Base-by-base conservation (phyloP, 2,888 invertebrate genomes). In the Trichogramma dendrolimi region DNA sequence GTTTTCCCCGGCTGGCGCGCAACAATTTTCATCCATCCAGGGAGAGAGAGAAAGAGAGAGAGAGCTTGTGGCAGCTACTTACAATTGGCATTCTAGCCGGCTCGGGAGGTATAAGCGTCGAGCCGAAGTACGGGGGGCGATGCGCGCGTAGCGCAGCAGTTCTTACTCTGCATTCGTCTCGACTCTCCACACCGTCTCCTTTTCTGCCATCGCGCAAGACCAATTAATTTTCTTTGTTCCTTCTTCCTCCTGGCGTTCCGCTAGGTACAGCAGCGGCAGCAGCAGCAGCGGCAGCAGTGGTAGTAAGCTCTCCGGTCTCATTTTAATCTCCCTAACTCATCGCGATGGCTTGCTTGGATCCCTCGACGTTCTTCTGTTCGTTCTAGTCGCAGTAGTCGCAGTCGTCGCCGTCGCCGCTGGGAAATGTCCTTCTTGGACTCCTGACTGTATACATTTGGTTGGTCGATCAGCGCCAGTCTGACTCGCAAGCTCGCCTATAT, bases 201-300 rank as follows among this genome's bases (percentile, higher is more conserved):
- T 7, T 39, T 10, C 39, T 56, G 5, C 44, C 50, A 51, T 42
- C 63, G 57, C 51, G 41, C 44, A 58, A 61, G 61, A 58, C 61
- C 58, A 64, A 64, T 64, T 64, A 60, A 64, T 61, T 58, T 61
- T 61, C 63, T 58, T 64, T 64, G 60, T 64, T 64, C 61, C 39
- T 55, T 58, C 51, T 47, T 42, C 4, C 39, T 10, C 55, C 27
- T 14, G 10, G 47, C 46, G 10, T 46, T 39, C 38, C 47, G n/a
- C 47, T 47, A 11, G 27, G 27, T 3, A 27, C 27, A 27, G 27
- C 27, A 27, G 27, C 27, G 27, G 27, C 27, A 27, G 27, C 14
- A 14, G 14, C 2, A 2, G 14, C 14, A 14, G 14, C 14, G 14
- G 14, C 14, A 14, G 14, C 27, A 27, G 27, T 27, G 27, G 27